A percentile compares a stretch with the other conserved stretches of the same genome.
These are phyloP conservation scores for Drosophila persimilis DNA, from an alignment of 1,140 invertebrate species.

Conservation along the genomic window DNA sequence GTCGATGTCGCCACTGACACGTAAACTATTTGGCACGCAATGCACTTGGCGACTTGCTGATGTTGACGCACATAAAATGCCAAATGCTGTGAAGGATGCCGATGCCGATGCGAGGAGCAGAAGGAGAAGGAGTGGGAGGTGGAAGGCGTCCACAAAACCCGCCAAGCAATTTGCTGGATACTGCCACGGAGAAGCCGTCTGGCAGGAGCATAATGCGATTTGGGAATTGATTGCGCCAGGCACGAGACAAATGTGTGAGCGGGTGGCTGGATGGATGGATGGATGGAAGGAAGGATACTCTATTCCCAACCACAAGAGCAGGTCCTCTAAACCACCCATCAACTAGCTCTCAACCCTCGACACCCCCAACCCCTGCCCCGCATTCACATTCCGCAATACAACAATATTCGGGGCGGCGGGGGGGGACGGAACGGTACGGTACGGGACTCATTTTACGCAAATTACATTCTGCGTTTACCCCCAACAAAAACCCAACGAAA, in stretches of 20 bases:
- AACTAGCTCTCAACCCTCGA: conserved; percentile 10
- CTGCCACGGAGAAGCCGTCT: conserved; percentile 15
- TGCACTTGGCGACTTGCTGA: conserved; percentile 74
- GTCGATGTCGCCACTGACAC: conserved; percentile 56
- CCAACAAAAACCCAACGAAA: conserved; percentile 32
- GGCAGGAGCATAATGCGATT: conserved; percentile 65
- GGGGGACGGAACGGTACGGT: neutral
- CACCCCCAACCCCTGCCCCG: neutral
- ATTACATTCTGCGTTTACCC: conserved; percentile 63
- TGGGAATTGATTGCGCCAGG: conserved; percentile 75
- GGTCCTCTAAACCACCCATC: no score
- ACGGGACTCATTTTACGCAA: conserved; percentile 66
- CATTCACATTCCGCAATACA: no score
- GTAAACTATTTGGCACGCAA: conserved; percentile 80
- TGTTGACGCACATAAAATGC: conserved; percentile 78
- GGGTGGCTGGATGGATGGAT: conserved; percentile 4
- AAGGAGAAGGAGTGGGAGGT: conserved; percentile 24
- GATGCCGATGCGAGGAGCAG: neutral
- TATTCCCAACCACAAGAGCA: no score
- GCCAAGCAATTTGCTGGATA: conserved; percentile 65
- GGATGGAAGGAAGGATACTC: no score
- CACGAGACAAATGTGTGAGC: conserved; percentile 64
- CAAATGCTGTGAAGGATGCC: conserved; percentile 47
- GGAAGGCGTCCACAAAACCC: neutral
- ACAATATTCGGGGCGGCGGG: neutral